Percentiles rank a stretch among this genome's conserved stretches.
Conservation (phyloP, 2,797 vertebrate species). For the Parambassis ranga region DNA sequence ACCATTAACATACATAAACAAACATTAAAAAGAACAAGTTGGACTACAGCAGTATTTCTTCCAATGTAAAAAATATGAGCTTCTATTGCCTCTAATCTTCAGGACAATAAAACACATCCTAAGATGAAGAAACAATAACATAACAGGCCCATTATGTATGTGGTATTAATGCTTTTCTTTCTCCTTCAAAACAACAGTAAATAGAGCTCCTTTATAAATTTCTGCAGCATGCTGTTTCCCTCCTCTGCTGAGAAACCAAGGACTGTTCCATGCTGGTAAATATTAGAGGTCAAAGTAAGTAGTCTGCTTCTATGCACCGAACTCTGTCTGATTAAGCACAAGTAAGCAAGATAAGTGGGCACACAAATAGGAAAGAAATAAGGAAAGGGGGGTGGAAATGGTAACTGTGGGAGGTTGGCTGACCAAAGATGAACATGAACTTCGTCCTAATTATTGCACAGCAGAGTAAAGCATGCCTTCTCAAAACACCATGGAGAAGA, state of each 20-base stretch:
- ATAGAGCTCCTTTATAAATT: conserved; percentile 27
- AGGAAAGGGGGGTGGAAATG: conserved; percentile 3
- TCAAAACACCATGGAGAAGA: conserved; percentile 41
- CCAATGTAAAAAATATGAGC: neutral
- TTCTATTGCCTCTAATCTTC: neutral
- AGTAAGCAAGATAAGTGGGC: conserved; percentile 30
- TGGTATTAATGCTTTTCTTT: conserved; percentile 3
- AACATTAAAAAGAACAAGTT: conserved; percentile 3
- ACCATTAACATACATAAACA: neutral
- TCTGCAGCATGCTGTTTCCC: neutral
- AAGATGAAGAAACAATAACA: neutral
- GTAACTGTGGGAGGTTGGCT: conserved; percentile 49
- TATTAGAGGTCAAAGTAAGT: conserved; percentile 14
- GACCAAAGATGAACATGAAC: conserved; percentile 47
- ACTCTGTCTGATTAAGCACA: conserved; percentile 25
- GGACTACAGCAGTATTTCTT: neutral
- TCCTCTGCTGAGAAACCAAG: conserved; percentile 24
- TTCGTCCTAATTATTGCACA: conserved; percentile 65
- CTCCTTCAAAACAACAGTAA: neutral
- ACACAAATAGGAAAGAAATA: conserved; percentile 33
- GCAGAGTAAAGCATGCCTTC: conserved; percentile 32
- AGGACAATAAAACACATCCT: neutral
- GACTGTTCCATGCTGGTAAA: neutral
- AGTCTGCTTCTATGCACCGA: neutral
- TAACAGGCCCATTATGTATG: conserved; percentile 8